These are phyloP conservation scores for Polietes domitor DNA, from an alignment of 2,888 invertebrate genomes.

Conservation along the genomic window DNA sequence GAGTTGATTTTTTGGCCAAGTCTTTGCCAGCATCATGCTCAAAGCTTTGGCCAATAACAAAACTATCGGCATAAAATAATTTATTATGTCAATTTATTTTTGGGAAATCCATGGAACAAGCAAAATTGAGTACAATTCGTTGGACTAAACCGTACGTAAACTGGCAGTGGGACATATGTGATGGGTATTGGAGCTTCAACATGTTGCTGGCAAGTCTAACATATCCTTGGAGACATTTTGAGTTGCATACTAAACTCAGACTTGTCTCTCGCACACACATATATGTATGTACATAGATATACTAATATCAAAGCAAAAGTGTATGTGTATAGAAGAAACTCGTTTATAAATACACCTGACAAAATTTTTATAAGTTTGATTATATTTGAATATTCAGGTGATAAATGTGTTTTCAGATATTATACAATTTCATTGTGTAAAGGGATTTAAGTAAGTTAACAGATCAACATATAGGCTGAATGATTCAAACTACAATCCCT, in stretches of 20 bases:
- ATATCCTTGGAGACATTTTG: conserved; percentile 33
- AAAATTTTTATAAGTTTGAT: no score
- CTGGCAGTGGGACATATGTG: neutral
- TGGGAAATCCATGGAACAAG: conserved; percentile 8
- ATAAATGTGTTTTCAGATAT: no score
- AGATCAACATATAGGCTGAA: no score
- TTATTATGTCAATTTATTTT: conserved; percentile 34
- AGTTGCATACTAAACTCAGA: conserved; percentile 17
- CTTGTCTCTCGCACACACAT: neutral
- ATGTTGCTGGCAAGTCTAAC: conserved; percentile 6
- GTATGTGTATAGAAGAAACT: no score
- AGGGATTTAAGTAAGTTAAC: no score
- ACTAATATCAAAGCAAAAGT: no score
- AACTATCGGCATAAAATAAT: conserved; percentile 31
- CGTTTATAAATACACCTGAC: no score
- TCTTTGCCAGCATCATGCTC: neutral
- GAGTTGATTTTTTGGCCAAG: neutral
- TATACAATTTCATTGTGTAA: no score
- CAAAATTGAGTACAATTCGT: neutral
- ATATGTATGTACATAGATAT: neutral
- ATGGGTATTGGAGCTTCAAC: neutral
- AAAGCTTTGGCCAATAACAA: neutral
- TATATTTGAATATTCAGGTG: no score
- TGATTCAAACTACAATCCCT: no score
- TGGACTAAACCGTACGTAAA: neutral